Base-by-base conservation (phyloP, 2,797 vertebrate genomes). In the Triplophysa bombifrons region DNA sequence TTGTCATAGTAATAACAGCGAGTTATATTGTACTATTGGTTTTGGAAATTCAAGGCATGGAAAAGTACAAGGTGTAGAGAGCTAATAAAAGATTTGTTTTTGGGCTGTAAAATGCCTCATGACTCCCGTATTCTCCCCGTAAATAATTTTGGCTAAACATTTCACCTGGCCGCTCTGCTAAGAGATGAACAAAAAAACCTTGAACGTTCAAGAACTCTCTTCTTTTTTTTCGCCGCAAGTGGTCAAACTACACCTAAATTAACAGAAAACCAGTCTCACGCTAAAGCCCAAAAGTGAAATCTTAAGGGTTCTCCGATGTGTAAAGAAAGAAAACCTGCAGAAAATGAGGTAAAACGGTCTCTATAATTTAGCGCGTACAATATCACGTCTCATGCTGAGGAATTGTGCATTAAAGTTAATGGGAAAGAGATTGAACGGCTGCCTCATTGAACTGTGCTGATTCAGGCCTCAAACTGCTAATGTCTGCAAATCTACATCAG, bases 401-500 rank as follows among this genome's bases (percentile, higher is more conserved):
- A 68, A 68, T 53, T 30, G 67, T 48, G 56, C 48, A 78, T 61
- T 82, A 67, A 70, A 74, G 44, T 65, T 76, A 71, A 80, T 79
- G 61, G 66, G 81, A 72, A 80, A 66, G 79, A 75, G 81, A 75
- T 68, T 83, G 65, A 76, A 66, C 73, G 19, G 41, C 30, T 63
- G 72, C 55, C 70, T 74, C 71, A 67, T 74, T 74, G 56, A 56
- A 81, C 79, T 75, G 78, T 80, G 81, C 67, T 82, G 78, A 78
- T 80, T 73, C 78, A 80, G 81, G 76, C 76, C 68, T 76, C 50
- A 74, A 78, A 77, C 85, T n/a, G 30, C 63, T 67, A 76, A 80
- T 76, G 56, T 81, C 80, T 72, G 44, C 56, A 83, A 78, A 81
- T 73, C 73, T 50, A 58, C 64, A 64, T 27, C 20, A 53, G 78